These are phyloP conservation scores for Myoxocephalus aenaeus DNA, from an alignment of 2,797 vertebrate species.

Conservation along the genomic window DNA sequence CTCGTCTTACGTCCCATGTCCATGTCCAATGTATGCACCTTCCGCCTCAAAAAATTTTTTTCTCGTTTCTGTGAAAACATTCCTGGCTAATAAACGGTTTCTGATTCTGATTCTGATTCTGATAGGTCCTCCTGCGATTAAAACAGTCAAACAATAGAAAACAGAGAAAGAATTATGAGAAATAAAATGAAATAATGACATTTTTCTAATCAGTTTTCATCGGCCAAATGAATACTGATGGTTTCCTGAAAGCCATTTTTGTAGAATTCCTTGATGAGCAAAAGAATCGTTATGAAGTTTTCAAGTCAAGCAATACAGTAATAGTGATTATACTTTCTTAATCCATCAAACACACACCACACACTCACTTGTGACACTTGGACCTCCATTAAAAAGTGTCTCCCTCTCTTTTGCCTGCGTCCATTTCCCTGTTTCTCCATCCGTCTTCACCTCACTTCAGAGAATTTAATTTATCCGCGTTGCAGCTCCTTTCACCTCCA, in stretches of 20 bases:
- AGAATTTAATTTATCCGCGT: constrained; percentile 33
- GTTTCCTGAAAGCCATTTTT: not conserved
- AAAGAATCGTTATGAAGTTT: not conserved
- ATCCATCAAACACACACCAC: constrained; percentile 11
- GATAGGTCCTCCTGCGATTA: no score
- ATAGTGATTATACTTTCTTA: not conserved
- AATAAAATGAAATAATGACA: not conserved
- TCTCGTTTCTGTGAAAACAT: no score
- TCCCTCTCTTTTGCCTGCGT: constrained; percentile 4
- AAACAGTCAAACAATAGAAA: not conserved
- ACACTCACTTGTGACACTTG: not conserved
- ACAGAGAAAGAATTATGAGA: not conserved
- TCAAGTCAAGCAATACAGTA: not conserved
- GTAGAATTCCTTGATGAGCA: not conserved
- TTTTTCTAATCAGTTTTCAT: not conserved
- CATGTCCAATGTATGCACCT: no score
- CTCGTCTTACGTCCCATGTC: no score
- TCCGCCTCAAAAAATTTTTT: no score
- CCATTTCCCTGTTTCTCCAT: constrained; percentile 18
- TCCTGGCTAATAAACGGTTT: no score
- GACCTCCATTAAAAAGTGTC: not conserved
- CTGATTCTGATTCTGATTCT: no score
- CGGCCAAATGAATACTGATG: not conserved
- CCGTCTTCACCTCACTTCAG: constrained; percentile 29
- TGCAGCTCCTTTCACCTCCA: constrained; percentile 23